Percentiles rank a stretch among this genome's conserved stretches.
phyloP scores from a whole-genome alignment of 2,113 vertebrate species.

The Proterorhinus semilunaris region DNA sequence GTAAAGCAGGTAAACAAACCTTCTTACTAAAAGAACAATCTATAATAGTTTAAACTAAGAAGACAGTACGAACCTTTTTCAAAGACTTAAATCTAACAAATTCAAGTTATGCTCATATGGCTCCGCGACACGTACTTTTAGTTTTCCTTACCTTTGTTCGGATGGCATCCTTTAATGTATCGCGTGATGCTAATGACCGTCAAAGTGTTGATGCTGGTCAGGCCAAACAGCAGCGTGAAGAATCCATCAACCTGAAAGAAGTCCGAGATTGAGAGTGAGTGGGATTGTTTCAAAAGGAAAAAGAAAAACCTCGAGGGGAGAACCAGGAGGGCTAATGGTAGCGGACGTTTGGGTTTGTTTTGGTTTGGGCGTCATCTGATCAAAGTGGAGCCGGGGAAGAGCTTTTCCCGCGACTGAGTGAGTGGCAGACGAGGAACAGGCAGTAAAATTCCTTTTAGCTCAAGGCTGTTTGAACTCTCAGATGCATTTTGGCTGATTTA shows the following conservation, averaged over 20 bases:
- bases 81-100: too few relatives aligned
- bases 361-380: constrained; percentile 31
- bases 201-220: constrained; percentile 88
- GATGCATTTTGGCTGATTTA: not conserved
- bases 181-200: constrained; percentile 88
- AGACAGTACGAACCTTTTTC: too few relatives aligned
- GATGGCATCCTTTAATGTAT: constrained; percentile 85
- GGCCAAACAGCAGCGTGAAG: constrained; percentile 86
- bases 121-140: too few relatives aligned
- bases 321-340: not conserved
- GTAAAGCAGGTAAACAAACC: too few relatives aligned
- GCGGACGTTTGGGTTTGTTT: constrained; percentile 22
- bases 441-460: constrained; percentile 21
- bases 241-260: constrained; percentile 84
- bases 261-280: not conserved
- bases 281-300: not conserved
- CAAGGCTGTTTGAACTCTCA: constrained; percentile 3
- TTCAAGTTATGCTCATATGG: too few relatives aligned
- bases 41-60: too few relatives aligned
- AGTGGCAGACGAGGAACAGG: constrained; percentile 14
- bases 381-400: constrained; percentile 22
- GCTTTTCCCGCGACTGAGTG: constrained; percentile 23
- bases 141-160: constrained; percentile 76
- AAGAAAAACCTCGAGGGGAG: not conserved
- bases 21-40: too few relatives aligned